Conservation (phyloP, 1,140 invertebrate genomes). For the Penaeus chinensis region DNA sequence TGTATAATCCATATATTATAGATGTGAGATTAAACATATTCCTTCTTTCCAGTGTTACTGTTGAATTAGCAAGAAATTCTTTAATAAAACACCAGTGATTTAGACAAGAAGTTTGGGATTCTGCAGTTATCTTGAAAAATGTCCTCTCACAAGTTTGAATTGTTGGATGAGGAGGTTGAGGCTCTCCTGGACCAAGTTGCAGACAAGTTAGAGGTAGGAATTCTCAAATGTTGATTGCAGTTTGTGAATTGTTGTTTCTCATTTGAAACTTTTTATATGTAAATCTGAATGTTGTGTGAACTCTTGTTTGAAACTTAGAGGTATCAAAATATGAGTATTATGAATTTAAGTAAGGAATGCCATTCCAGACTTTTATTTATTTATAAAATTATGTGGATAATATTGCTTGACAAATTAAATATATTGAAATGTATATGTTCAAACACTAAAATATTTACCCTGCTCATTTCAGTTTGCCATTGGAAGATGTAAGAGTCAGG, state of each 20-base stretch:
- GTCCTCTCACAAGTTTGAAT: slow-evolving; percentile 57
- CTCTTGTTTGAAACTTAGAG: background rate
- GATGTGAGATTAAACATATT: too few species aligned
- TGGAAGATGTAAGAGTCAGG: slow-evolving; percentile 39
- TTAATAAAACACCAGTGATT: background rate
- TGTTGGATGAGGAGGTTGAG: slow-evolving; percentile 56
- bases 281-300: background rate
- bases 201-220: slow-evolving; percentile 53
- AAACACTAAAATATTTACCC: background rate
- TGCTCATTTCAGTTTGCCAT: slow-evolving; percentile 39
- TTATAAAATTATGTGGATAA: too few species aligned
- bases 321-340: too few species aligned
- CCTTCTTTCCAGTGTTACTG: background rate
- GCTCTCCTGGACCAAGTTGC: slow-evolving; percentile 45
- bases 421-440: background rate
- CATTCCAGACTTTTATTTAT: too few species aligned
- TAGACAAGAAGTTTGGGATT: background rate
- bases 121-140: background rate
- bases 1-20: too few species aligned
- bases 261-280: background rate
- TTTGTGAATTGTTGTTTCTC: background rate
- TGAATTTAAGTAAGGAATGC: too few species aligned
- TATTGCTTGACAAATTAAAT: too few species aligned
- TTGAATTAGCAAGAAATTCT: background rate
- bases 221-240: background rate